Percentiles rank a stretch among this genome's conserved stretches.
Evolutionary conservation across 37 sponge, comb jelly and placozoan genomes (phyloP).

Genomic region (Diacarnus erythraeanus): DNA sequence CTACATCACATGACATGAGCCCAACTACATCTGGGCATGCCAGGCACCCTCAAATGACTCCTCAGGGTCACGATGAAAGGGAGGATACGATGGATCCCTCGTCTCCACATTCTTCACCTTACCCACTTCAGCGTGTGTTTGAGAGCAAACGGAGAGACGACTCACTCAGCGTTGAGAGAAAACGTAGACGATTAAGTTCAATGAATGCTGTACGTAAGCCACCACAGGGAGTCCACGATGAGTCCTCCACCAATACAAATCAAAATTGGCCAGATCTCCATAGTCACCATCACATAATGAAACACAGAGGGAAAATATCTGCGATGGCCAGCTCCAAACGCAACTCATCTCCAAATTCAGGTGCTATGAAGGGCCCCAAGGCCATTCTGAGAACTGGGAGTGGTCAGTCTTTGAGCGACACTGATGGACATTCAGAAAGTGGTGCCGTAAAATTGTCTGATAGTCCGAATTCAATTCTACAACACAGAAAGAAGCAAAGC

Average conservation of each 20-base stretch:
- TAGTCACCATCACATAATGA: neutral
- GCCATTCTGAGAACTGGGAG: neutral
- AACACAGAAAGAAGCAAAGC: neutral
- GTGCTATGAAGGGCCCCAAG: neutral
- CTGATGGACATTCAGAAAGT: neutral
- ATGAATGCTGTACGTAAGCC: constrained; percentile 3
- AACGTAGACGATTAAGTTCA: constrained; percentile 44
- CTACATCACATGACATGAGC: constrained; percentile 13
- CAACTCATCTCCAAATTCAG: neutral
- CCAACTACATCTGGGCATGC: neutral
- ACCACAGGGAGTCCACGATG: neutral
- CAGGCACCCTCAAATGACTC: neutral
- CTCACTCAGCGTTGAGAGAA: constrained; percentile 31
- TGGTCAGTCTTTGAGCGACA: neutral
- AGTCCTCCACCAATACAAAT: neutral
- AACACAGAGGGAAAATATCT: constrained; percentile 4
- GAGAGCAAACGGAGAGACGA: constrained; percentile 28
- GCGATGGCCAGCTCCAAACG: neutral
- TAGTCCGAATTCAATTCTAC: neutral
- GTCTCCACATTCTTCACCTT: neutral
- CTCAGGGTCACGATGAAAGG: neutral
- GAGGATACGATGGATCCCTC: neutral
- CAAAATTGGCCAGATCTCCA: neutral
- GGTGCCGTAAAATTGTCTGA: neutral
- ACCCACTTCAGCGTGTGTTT: neutral